These are phyloP conservation scores for Dasyprocta punctata DNA, from an alignment of 2,113 vertebrate genomes.

Conservation along the genomic window DNA sequence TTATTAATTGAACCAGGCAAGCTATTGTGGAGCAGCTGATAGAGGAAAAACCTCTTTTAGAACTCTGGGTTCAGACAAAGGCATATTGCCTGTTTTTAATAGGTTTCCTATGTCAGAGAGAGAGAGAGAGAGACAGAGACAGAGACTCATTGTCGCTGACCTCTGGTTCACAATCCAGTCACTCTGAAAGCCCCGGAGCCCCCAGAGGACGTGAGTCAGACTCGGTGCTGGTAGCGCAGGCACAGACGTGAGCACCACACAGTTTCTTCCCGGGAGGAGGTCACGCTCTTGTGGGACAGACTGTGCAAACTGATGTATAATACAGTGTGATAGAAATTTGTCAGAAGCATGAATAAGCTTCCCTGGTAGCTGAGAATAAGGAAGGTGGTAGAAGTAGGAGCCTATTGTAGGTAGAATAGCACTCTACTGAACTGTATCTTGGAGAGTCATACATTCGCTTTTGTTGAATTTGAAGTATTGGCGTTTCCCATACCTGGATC, in stretches of 20 bases:
- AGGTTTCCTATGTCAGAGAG: not conserved
- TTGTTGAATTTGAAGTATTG: conserved; percentile 35
- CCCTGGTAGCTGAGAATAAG: not conserved
- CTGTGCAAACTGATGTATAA: not conserved
- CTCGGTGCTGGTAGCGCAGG: not conserved
- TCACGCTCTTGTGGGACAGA: not conserved
- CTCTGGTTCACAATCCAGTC: not conserved
- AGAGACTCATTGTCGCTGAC: not conserved
- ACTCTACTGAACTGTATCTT: not conserved
- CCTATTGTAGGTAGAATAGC: not conserved
- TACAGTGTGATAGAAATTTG: not conserved
- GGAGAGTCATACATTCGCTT: not conserved
- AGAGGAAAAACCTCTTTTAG: not conserved
- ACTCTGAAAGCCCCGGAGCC: not conserved
- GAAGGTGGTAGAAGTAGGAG: not conserved
- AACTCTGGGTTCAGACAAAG: not conserved
- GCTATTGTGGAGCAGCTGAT: not conserved
- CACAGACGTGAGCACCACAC: not conserved
- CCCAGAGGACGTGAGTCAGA: not conserved
- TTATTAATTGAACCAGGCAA: not conserved
- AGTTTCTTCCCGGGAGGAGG: not conserved
- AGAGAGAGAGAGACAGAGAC: not conserved
- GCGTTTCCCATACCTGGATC: not conserved
- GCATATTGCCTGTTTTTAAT: not conserved
- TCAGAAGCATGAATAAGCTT: not conserved